These are phyloP conservation scores for Condylostylus longicornis DNA, from an alignment of 1,140 invertebrate genomes.

Conservation along the genomic window DNA sequence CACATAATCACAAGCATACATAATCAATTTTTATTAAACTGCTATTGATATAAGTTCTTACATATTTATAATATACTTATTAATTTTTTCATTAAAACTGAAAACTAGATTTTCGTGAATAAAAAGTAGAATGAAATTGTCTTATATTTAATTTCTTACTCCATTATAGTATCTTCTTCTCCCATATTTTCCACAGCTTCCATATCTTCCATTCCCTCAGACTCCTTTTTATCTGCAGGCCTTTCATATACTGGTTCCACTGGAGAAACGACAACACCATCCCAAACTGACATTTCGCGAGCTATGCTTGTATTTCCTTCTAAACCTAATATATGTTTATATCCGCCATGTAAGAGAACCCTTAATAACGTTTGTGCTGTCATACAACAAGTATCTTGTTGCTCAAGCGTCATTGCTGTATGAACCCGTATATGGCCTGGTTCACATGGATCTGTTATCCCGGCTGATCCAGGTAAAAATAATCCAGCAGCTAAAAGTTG, in stretches of 20 bases:
- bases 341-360: conserved; percentile 81
- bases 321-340: conserved; percentile 72
- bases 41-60: too few species aligned
- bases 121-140: too few species aligned
- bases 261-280: conserved; percentile 85
- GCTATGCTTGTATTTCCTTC: conserved; percentile 56
- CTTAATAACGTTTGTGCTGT: conserved; percentile 76
- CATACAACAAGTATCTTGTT: conserved; percentile 85
- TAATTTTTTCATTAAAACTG: too few species aligned
- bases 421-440: conserved; percentile 77
- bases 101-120: too few species aligned
- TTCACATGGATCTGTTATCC: conserved; percentile 89
- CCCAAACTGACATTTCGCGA: conserved; percentile 80
- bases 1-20: too few species aligned
- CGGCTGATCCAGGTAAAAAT: conserved; percentile 87
- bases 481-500: conserved; percentile 86
- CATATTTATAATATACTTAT: too few species aligned
- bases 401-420: conserved; percentile 79
- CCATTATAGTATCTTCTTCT: conserved; percentile 17
- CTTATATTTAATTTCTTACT: too few species aligned
- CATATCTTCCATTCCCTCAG: conserved; percentile 35
- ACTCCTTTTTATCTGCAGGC: conserved; percentile 37
- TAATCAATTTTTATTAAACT: too few species aligned
- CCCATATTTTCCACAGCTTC: conserved; percentile 35
- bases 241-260: conserved; percentile 78